These are phyloP conservation scores for Dallia pectoralis DNA, from an alignment of 2,797 vertebrate genomes.

Conservation along the genomic window DNA sequence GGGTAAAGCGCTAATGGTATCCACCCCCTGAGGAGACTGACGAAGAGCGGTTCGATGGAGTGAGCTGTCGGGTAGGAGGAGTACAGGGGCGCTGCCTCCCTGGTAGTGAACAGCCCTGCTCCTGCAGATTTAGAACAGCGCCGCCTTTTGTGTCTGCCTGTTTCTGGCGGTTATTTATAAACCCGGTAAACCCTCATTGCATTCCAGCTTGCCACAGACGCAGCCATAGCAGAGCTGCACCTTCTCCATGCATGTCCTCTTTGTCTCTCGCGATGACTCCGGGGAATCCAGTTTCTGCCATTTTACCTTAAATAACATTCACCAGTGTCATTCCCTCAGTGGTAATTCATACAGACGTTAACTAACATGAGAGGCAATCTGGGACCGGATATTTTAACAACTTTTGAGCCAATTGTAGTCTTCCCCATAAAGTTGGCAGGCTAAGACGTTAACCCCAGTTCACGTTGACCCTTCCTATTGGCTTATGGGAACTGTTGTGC, in stretches of 20 bases:
- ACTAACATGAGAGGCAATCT: neutral
- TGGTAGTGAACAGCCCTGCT: slow-evolving; percentile 11
- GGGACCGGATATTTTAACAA: neutral
- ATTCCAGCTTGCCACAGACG: slow-evolving; percentile 65
- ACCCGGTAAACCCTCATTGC: slow-evolving; percentile 62
- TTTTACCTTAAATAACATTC: slow-evolving; percentile 21
- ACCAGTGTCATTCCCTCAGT: slow-evolving; percentile 13
- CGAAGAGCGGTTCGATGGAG: slow-evolving; percentile 19
- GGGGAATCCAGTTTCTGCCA: slow-evolving; percentile 6
- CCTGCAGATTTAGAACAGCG: slow-evolving; percentile 61
- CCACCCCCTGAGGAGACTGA: slow-evolving; percentile 36
- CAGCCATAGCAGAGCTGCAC: slow-evolving; percentile 53
- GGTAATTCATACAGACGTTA: slow-evolving; percentile 18
- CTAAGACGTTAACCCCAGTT: neutral
- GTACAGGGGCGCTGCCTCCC: slow-evolving; percentile 25
- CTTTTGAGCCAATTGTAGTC: slow-evolving; percentile 13
- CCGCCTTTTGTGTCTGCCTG: slow-evolving; percentile 71
- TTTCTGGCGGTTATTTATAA: slow-evolving; percentile 73
- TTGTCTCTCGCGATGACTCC: slow-evolving; percentile 52
- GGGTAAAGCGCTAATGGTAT: neutral
- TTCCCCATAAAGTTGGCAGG: slow-evolving; percentile 11
- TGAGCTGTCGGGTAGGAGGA: slow-evolving; percentile 19
- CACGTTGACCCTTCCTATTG: neutral
- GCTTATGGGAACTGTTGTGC: slow-evolving; percentile 28
- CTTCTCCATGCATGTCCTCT: slow-evolving; percentile 64